These are phyloP conservation scores for Rotaria macrura DNA, from an alignment of 2,888 invertebrate species.

Conservation along the genomic window DNA sequence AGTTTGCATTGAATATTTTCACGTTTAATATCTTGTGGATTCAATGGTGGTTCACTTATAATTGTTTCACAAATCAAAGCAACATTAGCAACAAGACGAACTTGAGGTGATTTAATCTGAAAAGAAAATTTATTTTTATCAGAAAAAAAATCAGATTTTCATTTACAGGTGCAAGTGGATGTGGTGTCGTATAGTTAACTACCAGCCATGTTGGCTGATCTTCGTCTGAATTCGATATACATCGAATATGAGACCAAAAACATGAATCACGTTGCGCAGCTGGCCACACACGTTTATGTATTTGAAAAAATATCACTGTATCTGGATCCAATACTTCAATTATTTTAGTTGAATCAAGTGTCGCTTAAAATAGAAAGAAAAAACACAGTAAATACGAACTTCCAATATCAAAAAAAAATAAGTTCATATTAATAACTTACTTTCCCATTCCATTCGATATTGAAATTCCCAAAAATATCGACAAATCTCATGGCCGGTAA, in stretches of 20 bases:
- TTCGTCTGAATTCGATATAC: constrained; percentile 57
- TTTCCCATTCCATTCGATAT: constrained; percentile 92
- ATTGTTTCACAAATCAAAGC: constrained; percentile 30
- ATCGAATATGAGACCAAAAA: constrained; percentile 91
- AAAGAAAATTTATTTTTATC: background rate
- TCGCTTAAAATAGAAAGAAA: too few relatives aligned
- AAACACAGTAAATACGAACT: constrained; percentile 44
- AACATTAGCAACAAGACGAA: constrained; percentile 32
- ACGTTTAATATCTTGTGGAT: constrained; percentile 55
- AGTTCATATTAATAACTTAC: constrained; percentile 50
- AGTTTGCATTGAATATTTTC: constrained; percentile 89
- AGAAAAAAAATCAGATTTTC: background rate
- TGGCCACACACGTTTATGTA: constrained; percentile 97
- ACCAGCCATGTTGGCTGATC: constrained; percentile 64
- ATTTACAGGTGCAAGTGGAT: constrained; percentile 69
- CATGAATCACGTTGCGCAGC: constrained; percentile 92
- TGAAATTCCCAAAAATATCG: constrained; percentile 93
- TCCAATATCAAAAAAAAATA: too few relatives aligned
- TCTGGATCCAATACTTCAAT: constrained; percentile 77
- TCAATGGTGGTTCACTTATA: constrained; percentile 7
- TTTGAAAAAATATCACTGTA: constrained; percentile 72
- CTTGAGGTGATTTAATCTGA: constrained; percentile 28
- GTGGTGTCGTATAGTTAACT: constrained; percentile 84
- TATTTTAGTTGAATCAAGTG: constrained; percentile 82
- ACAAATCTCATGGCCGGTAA: constrained; percentile 92